These are phyloP conservation scores for Illadopsis cleaveri DNA, from an alignment of 2,113 vertebrate species.

Conservation along the genomic window DNA sequence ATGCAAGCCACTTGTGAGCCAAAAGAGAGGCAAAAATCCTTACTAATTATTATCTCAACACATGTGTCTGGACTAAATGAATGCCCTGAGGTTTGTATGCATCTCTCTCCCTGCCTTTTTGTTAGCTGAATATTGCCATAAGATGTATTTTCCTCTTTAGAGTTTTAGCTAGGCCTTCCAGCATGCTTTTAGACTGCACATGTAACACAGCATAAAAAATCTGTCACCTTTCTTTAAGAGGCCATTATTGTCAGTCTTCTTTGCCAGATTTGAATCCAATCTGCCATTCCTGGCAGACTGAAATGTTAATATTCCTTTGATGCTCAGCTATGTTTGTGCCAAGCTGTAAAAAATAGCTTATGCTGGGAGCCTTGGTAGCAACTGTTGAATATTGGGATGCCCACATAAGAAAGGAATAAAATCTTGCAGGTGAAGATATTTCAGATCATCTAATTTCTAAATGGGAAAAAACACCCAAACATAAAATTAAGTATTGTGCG, in stretches of 20 bases:
- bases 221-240: slow-evolving; percentile 42
- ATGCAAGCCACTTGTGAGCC: neutral
- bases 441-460: neutral
- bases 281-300: slow-evolving; percentile 47
- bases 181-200: slow-evolving; percentile 16
- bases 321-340: slow-evolving; percentile 7
- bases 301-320: slow-evolving; percentile 49
- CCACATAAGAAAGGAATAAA: neutral
- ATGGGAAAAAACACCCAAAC: neutral
- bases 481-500: neutral
- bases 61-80: neutral
- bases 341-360: slow-evolving; percentile 9
- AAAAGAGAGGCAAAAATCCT: neutral
- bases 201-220: slow-evolving; percentile 53
- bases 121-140: neutral
- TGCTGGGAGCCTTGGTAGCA: neutral
- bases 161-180: slow-evolving; percentile 30
- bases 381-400: neutral
- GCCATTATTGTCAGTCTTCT: slow-evolving; percentile 37
- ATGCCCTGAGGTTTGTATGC: neutral
- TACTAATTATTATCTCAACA: neutral
- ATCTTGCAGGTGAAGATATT: neutral
- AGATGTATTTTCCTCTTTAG: slow-evolving; percentile 20
- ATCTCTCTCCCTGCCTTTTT: neutral
- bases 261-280: slow-evolving; percentile 39